Base-by-base conservation (phyloP, 2,888 invertebrate species). In the Cantharis nigra region DNA sequence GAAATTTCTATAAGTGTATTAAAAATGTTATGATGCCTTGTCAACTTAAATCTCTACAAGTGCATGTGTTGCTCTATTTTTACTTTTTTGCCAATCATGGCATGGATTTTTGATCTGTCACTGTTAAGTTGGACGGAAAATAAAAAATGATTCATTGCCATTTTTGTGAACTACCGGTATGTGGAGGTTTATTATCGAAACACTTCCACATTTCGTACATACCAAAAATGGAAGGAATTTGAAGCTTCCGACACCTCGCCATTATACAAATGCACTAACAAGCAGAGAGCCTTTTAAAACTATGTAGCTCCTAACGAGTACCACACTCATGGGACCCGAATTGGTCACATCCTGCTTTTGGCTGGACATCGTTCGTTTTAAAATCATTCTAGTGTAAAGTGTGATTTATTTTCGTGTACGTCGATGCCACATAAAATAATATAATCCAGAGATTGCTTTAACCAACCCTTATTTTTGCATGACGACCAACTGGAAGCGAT, bases 401-500 rank as follows among this genome's bases (percentile, higher is more conserved):
- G 49, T 49, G 49, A 49, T 49, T 49, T 49, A 49, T 49, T 11
- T 13, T 30, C 26, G 26, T 26, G 26, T 5, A 26, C 26, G 26
- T 20, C 20, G 20, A 20, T 20, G 20, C 20, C 3, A 3, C 3
- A 20, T 20, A 20, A 20, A 20, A 20, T 20, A 20, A 20, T 20
- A 20, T 20, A 9, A n/a, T 49, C 0, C n/a, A 49, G 7, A 33
- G n/a, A 49, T 49, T 49, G n/a, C n/a, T 49, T 49, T 49, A 49
- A n/a, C 49, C 49, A 49, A 49, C 49, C n/a, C n/a, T 49, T 49
- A n/a, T 49, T 49, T 49, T 83, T 84, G 83, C 81, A 11, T 0
- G 10, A 84, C 85, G 80, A 80, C 83, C 84, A 85, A 84, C 84
- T 85, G 85, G 81, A 49, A 49, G n/a, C 13, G 10, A n/a, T 83